phyloP scores from a whole-genome alignment of 2,113 vertebrate species.

The Ptilorrhoa leucosticta region DNA sequence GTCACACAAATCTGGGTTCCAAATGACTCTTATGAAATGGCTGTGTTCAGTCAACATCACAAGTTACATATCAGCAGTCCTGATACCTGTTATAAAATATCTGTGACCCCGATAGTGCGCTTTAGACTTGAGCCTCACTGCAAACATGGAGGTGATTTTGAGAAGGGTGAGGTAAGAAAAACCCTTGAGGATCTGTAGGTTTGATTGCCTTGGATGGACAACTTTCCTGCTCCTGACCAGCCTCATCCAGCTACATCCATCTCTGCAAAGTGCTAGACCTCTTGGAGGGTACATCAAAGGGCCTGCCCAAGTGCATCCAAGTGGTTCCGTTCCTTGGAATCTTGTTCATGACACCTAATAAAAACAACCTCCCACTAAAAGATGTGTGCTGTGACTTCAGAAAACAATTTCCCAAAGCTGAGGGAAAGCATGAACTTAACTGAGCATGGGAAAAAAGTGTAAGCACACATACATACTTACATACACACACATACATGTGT shows the following conservation, averaged over 20 bases:
- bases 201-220: neutral
- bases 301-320: rapidly evolving
- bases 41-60: neutral
- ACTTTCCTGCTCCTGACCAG: neutral
- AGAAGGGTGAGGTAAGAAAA: neutral
- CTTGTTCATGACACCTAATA: neutral
- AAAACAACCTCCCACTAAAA: neutral
- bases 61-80: neutral
- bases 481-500: neutral
- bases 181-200: neutral
- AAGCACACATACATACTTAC: rapidly evolving
- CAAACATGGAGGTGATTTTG: neutral
- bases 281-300: neutral
- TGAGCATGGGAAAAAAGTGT: neutral
- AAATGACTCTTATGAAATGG: neutral
- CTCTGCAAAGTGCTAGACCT: neutral
- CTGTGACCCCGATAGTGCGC: neutral
- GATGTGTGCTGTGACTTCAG: neutral
- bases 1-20: neutral
- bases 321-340: neutral
- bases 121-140: neutral
- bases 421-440: neutral
- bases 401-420: neutral
- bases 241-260: neutral
- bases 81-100: neutral